phyloP scores from a whole-genome alignment of 2,888 invertebrate species.

The Temnothorax unifasciatus region DNA sequence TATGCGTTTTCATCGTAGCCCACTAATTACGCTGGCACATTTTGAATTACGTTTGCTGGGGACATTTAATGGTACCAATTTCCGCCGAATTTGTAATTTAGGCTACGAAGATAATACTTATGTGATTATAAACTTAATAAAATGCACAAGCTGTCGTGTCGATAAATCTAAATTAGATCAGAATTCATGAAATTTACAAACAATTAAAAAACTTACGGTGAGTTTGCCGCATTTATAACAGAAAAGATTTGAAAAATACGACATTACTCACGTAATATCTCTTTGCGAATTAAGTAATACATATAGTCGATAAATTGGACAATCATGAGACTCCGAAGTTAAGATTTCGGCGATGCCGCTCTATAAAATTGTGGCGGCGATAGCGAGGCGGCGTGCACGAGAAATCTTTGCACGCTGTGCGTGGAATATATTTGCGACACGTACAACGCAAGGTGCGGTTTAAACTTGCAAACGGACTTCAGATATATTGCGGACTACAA shows the following conservation, averaged over 20 bases:
- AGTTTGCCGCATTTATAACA: background rate
- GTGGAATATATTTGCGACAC: slow-evolving; percentile 69
- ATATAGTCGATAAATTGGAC: background rate
- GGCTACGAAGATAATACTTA: slow-evolving; percentile 41
- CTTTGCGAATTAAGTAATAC: background rate
- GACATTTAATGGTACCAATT: slow-evolving; percentile 45
- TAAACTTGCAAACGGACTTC: slow-evolving; percentile 59
- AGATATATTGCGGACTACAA: slow-evolving; percentile 54
- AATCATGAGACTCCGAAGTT: background rate
- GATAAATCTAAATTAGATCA: background rate
- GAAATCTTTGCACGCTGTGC: slow-evolving; percentile 36
- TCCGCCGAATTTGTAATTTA: slow-evolving; percentile 43
- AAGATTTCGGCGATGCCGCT: background rate
- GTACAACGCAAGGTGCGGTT: slow-evolving; percentile 59
- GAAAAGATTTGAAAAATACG: background rate
- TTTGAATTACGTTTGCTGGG: slow-evolving; percentile 52
- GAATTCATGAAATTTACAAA: background rate
- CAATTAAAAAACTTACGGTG: background rate
- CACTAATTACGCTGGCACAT: slow-evolving; percentile 54
- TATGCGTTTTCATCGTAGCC: slow-evolving; percentile 48
- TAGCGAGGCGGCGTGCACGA: background rate
- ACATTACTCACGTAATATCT: background rate
- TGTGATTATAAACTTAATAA: slow-evolving; percentile 31
- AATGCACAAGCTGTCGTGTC: background rate
- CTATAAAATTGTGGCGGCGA: background rate